Conservation (phyloP, 2,797 vertebrate genomes). For the Melanotaenia pygmaea region DNA sequence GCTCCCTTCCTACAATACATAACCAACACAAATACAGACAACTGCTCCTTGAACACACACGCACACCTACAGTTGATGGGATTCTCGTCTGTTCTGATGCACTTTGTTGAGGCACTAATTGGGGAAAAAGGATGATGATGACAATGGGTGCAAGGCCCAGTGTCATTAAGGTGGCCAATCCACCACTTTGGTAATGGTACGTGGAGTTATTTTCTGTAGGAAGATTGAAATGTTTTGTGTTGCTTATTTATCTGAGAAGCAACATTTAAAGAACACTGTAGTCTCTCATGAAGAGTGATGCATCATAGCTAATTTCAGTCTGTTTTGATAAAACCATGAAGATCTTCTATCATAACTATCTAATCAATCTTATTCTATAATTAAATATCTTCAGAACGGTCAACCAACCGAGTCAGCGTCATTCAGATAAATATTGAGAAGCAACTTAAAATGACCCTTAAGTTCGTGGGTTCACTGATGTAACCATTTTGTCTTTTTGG, state of each 20-base stretch:
- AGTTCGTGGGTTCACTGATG: neutral
- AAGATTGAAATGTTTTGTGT: neutral
- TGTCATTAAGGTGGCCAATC: neutral
- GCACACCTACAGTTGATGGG: conserved; percentile 6
- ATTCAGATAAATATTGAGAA: too few relatives aligned
- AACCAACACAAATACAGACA: conserved; percentile 18
- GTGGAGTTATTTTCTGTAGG: neutral
- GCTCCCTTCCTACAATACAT: conserved; percentile 48
- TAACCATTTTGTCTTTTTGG: neutral
- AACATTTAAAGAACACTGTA: too few relatives aligned
- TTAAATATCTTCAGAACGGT: too few relatives aligned
- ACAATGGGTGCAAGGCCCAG: neutral
- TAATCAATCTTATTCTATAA: too few relatives aligned
- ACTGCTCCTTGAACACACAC: conserved; percentile 46
- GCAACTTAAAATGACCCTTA: too few relatives aligned
- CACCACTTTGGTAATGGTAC: neutral
- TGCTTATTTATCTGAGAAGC: neutral
- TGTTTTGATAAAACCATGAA: too few relatives aligned
- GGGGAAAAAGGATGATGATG: neutral
- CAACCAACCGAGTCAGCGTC: too few relatives aligned
- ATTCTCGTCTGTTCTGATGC: conserved; percentile 11
- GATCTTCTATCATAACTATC: too few relatives aligned
- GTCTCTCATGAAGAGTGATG: too few relatives aligned
- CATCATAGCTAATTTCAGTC: too few relatives aligned
- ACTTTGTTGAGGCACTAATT: neutral